phyloP scores from a whole-genome alignment of 2,797 vertebrate genomes.

The Premnoplex brunnescens region DNA sequence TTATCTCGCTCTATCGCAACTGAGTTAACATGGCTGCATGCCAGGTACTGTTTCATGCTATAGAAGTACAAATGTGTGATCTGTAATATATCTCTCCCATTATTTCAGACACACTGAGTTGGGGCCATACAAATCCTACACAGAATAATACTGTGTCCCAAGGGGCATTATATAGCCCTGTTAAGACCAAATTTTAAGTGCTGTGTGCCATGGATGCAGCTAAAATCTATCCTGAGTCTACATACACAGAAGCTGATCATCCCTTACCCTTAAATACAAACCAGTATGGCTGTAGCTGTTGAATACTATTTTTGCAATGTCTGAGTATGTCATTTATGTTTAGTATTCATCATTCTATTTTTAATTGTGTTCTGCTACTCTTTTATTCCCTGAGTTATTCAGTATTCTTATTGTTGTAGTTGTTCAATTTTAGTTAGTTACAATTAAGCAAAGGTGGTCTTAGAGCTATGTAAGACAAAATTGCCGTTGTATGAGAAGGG shows the following conservation, averaged over 20 bases:
- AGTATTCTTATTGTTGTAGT: neutral
- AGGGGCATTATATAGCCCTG: neutral
- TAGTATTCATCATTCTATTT: neutral
- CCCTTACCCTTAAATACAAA: neutral
- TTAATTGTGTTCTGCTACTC: neutral
- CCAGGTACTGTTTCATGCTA: neutral
- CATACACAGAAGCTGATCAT: neutral
- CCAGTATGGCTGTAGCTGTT: neutral
- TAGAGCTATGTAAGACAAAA: neutral
- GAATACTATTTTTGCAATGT: neutral
- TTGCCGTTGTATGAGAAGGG: neutral
- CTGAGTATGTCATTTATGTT: neutral
- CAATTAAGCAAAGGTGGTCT: neutral
- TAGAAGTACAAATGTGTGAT: neutral
- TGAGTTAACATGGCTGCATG: neutral
- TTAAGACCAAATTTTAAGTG: neutral
- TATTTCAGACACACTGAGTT: neutral
- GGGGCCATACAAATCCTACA: neutral
- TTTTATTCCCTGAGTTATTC: neutral
- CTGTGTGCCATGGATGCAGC: neutral
- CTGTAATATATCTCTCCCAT: neutral
- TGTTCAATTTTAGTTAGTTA: neutral
- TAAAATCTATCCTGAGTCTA: neutral
- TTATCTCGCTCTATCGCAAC: neutral
- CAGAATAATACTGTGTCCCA: neutral